Base-by-base conservation (phyloP, 2,797 vertebrate species). In the Nothura maculosa region DNA sequence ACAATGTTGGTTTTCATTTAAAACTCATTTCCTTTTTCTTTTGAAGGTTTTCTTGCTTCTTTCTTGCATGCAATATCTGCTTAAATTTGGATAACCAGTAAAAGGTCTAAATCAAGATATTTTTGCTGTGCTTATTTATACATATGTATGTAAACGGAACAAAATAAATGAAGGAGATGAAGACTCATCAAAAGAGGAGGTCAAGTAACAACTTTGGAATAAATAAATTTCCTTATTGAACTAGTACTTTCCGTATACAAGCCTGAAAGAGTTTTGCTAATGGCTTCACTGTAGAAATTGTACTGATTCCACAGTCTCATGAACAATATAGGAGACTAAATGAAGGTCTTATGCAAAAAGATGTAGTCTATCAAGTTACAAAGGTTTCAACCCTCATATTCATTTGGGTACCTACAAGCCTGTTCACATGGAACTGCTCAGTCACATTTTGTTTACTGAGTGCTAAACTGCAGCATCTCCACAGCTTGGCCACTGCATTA, bases 391-490 rank as follows among this genome's bases (percentile, higher is more conserved):
- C 20, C 50, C 36, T 76, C 5, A 0, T 32, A n/a, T 62, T 86
- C 61, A 58, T 87, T 86, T 80, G 52, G 70, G 28, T 86, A 92
- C 90, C 84, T 88, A 77, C 89, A 85, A 86, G 84, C 19, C 60
- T 89, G 43, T 13, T 75, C 61, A 32, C 36, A 67, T 63, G 63
- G 90, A 80, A 96, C 54, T 68, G 85, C 32, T 48, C 34, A 67
- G 87, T 85, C 84, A 86, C 19, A 74, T 90, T 94, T 78, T 88
- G 47, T 86, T 95, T 91, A 74, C 76, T 28, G 30, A 83, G 27
- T 62, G 52, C 74, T 92, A 66, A 90, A 89, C 74, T 66, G 58
- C 55, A 80, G 55, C 30, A 57, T 78, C 50, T 84, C 62, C 75
- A 94, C 48, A 84, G 45, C 69, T 89, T 89, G 55, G 28, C 42